Conservation (phyloP, 2,797 vertebrate genomes). For the Diplodus sargus region DNA sequence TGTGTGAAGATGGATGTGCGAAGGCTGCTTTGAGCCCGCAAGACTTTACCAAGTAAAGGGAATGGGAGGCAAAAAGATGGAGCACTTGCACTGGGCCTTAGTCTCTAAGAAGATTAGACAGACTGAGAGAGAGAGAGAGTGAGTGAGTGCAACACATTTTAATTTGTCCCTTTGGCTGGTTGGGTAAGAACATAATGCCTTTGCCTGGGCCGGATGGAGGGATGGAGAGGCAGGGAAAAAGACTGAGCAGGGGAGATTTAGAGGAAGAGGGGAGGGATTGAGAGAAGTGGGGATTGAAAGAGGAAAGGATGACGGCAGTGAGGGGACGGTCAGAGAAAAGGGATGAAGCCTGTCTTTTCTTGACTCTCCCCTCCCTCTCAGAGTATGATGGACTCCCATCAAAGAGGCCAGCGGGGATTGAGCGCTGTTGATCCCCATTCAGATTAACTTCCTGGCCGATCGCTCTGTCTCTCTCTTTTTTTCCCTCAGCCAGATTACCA, state of each 20-base stretch:
- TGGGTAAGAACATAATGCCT: constrained; percentile 86
- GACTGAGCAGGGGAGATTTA: constrained; percentile 69
- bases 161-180: constrained; percentile 87
- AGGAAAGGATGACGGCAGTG: constrained; percentile 60
- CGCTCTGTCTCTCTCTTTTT: constrained; percentile 21
- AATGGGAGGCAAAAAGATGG: constrained; percentile 77
- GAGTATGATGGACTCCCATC: constrained; percentile 70
- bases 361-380: constrained; percentile 55
- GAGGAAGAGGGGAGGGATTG: constrained; percentile 66
- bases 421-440: constrained; percentile 72
- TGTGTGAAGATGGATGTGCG: constrained; percentile 24
- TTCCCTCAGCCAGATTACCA: constrained; percentile 70
- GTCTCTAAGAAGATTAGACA: constrained; percentile 91
- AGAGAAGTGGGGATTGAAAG: constrained; percentile 70
- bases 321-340: constrained; percentile 57
- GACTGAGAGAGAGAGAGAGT: constrained; percentile 75
- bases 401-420: constrained; percentile 81
- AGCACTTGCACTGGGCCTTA: constrained; percentile 84
- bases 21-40: constrained; percentile 67
- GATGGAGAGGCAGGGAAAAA: constrained; percentile 53
- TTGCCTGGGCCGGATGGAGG: constrained; percentile 71
- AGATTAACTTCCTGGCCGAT: constrained; percentile 79
- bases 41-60: constrained; percentile 87
- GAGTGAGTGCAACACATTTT: constrained; percentile 82
- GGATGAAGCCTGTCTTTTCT: constrained; percentile 70